phyloP scores from a whole-genome alignment of 2,113 vertebrate genomes.

The Syrrhaptes paradoxus region DNA sequence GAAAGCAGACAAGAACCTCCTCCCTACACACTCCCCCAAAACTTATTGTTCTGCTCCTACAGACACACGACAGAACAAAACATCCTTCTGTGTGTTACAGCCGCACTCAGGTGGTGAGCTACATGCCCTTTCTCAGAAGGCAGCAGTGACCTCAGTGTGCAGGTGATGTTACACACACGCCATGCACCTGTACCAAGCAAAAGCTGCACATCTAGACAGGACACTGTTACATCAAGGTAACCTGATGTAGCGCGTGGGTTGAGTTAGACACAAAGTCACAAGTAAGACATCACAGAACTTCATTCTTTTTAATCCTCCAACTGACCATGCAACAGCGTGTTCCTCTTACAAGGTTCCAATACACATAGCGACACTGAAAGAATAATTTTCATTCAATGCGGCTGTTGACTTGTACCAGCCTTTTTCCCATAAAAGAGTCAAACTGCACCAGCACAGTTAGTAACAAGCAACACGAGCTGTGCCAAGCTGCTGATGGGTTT shows the following conservation, averaged over 20 bases:
- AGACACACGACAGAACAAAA: neutral
- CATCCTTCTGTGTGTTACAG: neutral
- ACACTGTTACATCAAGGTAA: neutral
- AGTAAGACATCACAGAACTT: neutral
- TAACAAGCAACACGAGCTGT: neutral
- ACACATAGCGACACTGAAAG: fast-evolving
- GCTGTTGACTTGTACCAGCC: neutral
- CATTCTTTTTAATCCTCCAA: neutral
- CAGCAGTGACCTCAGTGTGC: fast-evolving
- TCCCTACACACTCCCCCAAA: neutral
- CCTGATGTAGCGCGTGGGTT: neutral
- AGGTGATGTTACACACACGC: neutral
- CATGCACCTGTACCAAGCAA: neutral
- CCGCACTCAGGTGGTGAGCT: neutral
- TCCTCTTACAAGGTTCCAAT: neutral
- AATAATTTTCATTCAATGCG: neutral
- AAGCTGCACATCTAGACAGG: neutral
- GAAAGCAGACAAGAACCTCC: neutral
- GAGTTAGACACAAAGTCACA: neutral
- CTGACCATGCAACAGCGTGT: neutral
- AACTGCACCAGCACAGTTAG: neutral
- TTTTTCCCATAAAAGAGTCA: neutral
- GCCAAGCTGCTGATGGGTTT: neutral
- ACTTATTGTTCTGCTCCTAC: neutral
- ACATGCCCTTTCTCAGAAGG: fast-evolving